Evolutionary conservation across 1,140 invertebrate species (phyloP).

Genomic region (Anoplophora glabripennis): DNA sequence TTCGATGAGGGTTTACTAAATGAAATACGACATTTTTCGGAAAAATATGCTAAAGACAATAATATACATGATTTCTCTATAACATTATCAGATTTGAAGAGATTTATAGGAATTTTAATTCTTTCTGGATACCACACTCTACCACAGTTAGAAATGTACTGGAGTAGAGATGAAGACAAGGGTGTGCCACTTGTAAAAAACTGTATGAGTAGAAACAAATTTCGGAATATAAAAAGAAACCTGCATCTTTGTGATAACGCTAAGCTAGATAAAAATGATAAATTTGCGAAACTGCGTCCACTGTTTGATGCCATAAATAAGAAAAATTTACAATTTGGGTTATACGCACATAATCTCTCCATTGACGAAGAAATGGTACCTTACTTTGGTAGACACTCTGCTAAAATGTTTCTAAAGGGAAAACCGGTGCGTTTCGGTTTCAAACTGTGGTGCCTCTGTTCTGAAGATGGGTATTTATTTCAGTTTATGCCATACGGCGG

Average conservation of each 20-base stretch:
- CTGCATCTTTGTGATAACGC: slow-evolving; percentile 39
- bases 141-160: too few relatives aligned
- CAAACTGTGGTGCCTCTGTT: slow-evolving; percentile 47
- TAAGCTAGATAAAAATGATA: slow-evolving; percentile 37
- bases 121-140: too few relatives aligned
- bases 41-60: too few relatives aligned
- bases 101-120: too few relatives aligned
- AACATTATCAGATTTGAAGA: too few relatives aligned
- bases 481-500: slow-evolving; percentile 23
- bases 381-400: slow-evolving; percentile 52
- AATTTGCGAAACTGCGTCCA: slow-evolving; percentile 40
- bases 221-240: slow-evolving; percentile 25
- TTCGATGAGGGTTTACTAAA: too few relatives aligned
- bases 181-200: slow-evolving; percentile 18
- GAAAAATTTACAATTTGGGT: slow-evolving; percentile 46
- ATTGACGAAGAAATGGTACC: slow-evolving; percentile 47
- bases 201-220: slow-evolving; percentile 21
- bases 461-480: slow-evolving; percentile 22
- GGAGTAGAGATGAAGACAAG: slow-evolving; percentile 21
- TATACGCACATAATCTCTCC: slow-evolving; percentile 46
- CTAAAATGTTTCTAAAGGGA: slow-evolving; percentile 51
- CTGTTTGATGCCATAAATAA: slow-evolving; percentile 39
- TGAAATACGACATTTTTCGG: too few relatives aligned
- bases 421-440: slow-evolving; percentile 53
- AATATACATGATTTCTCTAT: too few relatives aligned